These are phyloP conservation scores for Mellilla xanthometata DNA, from an alignment of 2,888 invertebrate genomes.

Conservation along the genomic window DNA sequence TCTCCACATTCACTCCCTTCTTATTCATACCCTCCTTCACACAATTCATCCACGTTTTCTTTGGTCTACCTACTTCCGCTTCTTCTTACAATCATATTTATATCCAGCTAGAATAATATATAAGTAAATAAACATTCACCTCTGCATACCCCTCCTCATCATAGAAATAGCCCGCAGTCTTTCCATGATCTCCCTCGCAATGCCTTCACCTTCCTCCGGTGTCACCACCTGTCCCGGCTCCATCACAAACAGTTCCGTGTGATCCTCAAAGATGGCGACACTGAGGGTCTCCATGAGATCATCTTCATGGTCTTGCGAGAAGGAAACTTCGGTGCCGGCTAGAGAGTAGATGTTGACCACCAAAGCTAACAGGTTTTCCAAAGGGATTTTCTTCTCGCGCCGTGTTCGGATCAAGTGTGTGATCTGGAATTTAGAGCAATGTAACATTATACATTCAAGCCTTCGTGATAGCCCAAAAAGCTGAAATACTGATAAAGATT, in stretches of 20 bases:
- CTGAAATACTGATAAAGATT: too few relatives aligned
- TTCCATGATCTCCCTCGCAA: constrained; percentile 52
- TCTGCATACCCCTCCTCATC: constrained; percentile 61
- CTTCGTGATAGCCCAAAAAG: too few relatives aligned
- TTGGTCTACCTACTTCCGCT: too few relatives aligned
- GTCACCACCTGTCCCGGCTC: constrained; percentile 43
- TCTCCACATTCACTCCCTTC: too few relatives aligned
- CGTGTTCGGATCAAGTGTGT: constrained; percentile 81
- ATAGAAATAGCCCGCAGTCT: constrained; percentile 61
- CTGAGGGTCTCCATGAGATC: constrained; percentile 71
- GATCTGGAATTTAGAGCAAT: constrained; percentile 72
- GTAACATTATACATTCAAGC: too few relatives aligned
- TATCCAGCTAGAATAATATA: too few relatives aligned
- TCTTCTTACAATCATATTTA: too few relatives aligned
- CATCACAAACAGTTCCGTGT: constrained; percentile 46
- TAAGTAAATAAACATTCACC: constrained; percentile 52
- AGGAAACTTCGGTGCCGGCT: constrained; percentile 80
- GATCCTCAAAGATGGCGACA: constrained; percentile 83
- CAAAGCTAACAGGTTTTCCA: constrained; percentile 83
- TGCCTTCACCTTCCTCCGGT: constrained; percentile 54
- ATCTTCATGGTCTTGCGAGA: constrained; percentile 76
- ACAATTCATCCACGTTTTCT: too few relatives aligned
- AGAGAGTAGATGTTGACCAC: constrained; percentile 84
- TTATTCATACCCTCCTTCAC: too few relatives aligned
- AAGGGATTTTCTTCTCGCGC: constrained; percentile 71